Conservation (phyloP, 2,888 invertebrate genomes). For the Cristatella mucedo region DNA sequence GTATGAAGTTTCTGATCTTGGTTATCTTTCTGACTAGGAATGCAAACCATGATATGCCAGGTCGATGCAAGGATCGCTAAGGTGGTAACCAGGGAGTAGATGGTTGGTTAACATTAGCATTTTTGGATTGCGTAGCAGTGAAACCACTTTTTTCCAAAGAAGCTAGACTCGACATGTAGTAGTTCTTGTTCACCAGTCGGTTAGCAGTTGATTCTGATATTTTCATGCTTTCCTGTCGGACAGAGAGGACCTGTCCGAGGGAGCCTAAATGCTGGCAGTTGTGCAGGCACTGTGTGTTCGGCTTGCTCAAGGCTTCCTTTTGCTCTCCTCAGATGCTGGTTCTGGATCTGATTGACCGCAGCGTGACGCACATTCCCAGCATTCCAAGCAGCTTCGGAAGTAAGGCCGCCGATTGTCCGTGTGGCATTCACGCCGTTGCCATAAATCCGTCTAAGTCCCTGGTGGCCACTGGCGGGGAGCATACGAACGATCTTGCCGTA, state of each 20-base stretch:
- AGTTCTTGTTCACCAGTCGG: no score
- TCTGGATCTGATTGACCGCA: constrained; percentile 69
- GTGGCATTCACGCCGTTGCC: constrained; percentile 82
- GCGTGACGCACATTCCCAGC: constrained; percentile 74
- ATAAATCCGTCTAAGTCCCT: constrained; percentile 75
- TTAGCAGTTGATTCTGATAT: no score
- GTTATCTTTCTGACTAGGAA: no score
- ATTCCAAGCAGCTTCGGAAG: constrained; percentile 40
- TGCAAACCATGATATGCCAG: no score
- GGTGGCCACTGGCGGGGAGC: constrained; percentile 75
- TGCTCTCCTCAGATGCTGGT: constrained; percentile 59
- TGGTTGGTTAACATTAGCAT: no score
- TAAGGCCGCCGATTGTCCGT: constrained; percentile 38
- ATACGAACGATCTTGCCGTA: constrained; percentile 79
- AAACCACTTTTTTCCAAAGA: no score
- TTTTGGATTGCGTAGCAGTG: no score
- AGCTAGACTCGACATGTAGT: no score
- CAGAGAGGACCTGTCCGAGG: background rate
- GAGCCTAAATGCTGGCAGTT: background rate
- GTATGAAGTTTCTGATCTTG: no score
- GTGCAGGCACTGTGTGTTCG: background rate
- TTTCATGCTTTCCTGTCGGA: background rate
- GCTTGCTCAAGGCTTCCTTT: constrained; percentile 2
- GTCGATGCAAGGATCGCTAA: no score
- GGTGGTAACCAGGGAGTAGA: no score